These are phyloP conservation scores for Ciconia boyciana DNA, from an alignment of 2,113 vertebrate species.

Conservation along the genomic window DNA sequence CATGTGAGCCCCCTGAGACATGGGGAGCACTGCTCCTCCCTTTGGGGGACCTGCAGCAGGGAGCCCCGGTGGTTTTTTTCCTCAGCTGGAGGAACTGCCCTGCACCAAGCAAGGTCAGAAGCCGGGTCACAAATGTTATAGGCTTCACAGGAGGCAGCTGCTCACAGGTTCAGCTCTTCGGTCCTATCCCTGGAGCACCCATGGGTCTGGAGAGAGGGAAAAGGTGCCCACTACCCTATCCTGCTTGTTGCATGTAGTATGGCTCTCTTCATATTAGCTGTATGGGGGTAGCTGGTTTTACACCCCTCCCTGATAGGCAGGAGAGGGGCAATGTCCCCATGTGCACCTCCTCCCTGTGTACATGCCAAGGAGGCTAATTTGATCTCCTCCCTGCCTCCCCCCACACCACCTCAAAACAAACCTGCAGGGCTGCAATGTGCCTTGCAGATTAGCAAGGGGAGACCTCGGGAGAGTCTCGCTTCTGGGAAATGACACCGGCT, in stretches of 20 bases:
- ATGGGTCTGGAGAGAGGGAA: not conserved
- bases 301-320: not conserved
- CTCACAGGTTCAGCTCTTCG: not conserved
- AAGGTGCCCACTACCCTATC: rapidly evolving
- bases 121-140: rapidly evolving
- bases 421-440: not conserved
- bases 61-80: rapidly evolving
- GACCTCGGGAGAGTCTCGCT: not conserved
- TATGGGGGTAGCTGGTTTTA: not conserved
- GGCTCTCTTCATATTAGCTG: not conserved
- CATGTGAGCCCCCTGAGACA: not conserved
- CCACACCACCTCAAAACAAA: not conserved
- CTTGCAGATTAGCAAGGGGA: not conserved
- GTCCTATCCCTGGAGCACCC: not conserved
- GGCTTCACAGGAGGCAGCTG: not conserved
- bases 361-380: not conserved
- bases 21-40: not conserved
- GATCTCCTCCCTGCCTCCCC: not conserved
- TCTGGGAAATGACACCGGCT: not conserved
- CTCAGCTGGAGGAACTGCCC: not conserved
- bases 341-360: not conserved
- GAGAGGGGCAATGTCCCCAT: not conserved
- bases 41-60: rapidly evolving
- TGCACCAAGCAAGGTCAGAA: not conserved
- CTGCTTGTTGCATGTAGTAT: not conserved